Evolutionary conservation across 1,140 invertebrate species (phyloP).

Genomic region (Trichomalopsis sarcophagae): DNA sequence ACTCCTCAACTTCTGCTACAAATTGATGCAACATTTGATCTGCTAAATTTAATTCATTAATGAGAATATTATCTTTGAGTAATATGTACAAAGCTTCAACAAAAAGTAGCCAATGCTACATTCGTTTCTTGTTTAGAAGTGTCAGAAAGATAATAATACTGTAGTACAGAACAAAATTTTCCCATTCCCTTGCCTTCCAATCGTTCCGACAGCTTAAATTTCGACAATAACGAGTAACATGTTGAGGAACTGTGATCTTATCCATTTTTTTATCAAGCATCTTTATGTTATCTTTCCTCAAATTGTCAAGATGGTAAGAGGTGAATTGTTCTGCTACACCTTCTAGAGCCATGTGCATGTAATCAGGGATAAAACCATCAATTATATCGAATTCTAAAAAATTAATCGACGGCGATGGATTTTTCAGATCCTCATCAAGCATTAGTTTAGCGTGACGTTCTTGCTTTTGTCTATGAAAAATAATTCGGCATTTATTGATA

Average conservation of each 20-base stretch:
- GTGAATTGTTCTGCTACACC: constrained; percentile 10
- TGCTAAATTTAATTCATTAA: neutral
- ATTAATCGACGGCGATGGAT: neutral
- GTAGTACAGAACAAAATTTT: neutral
- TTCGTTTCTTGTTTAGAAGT: neutral
- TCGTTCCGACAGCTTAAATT: neutral
- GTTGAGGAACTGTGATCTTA: neutral
- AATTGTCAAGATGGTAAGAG: neutral
- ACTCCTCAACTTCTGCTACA: neutral
- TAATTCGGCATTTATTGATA: neutral
- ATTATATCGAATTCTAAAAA: constrained; percentile 11
- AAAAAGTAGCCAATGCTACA: neutral
- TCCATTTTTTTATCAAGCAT: constrained; percentile 9
- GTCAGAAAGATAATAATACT: neutral
- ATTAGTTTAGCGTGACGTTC: neutral
- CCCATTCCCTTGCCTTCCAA: neutral
- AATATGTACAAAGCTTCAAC: constrained; percentile 23
- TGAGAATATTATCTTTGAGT: neutral
- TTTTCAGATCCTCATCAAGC: neutral
- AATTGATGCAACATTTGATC: neutral
- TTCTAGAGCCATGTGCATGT: neutral
- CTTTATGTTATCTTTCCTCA: neutral
- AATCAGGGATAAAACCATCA: constrained; percentile 8
- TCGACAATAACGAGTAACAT: neutral
- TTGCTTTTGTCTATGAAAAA: neutral